Conservation (phyloP, 2,888 invertebrate genomes). For the Piscicola geometra region DNA sequence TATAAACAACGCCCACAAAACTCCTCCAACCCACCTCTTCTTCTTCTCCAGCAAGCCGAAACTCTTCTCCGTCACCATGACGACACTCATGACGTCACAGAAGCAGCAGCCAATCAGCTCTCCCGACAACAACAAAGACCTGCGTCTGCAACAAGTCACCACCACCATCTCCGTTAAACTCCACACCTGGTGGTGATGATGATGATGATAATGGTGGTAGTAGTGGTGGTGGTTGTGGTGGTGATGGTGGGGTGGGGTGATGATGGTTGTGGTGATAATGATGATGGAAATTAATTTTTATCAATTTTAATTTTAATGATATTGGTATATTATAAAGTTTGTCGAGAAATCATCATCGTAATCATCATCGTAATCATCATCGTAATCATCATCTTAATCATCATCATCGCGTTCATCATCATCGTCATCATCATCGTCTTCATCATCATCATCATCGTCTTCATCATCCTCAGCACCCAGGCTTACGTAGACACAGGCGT, state of each 20-base stretch:
- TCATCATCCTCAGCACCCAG: background rate
- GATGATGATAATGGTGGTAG: background rate
- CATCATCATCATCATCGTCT: too few relatives aligned
- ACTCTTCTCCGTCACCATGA: background rate
- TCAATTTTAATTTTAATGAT: too few relatives aligned
- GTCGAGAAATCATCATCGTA: too few relatives aligned
- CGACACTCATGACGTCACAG: background rate
- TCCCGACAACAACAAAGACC: background rate
- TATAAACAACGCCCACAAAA: background rate
- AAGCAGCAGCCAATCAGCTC: background rate
- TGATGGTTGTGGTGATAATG: background rate
- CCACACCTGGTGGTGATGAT: background rate
- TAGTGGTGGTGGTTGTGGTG: background rate
- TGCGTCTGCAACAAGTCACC: background rate
- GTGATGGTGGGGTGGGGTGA: background rate
- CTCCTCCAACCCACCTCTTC: background rate
- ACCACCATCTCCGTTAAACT: background rate
- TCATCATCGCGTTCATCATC: too few relatives aligned
- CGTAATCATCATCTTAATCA: too few relatives aligned
- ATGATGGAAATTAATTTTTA: too few relatives aligned
- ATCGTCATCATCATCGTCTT: too few relatives aligned
- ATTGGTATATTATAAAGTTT: too few relatives aligned
- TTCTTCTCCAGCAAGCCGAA: background rate
- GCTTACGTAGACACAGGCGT: constrained; percentile 49
- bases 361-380: too few relatives aligned